Percentiles rank a stretch among this genome's conserved stretches.
Evolutionary conservation across 1,140 invertebrate species (phyloP).

Genomic region (Mizuhopecten yessoensis): DNA sequence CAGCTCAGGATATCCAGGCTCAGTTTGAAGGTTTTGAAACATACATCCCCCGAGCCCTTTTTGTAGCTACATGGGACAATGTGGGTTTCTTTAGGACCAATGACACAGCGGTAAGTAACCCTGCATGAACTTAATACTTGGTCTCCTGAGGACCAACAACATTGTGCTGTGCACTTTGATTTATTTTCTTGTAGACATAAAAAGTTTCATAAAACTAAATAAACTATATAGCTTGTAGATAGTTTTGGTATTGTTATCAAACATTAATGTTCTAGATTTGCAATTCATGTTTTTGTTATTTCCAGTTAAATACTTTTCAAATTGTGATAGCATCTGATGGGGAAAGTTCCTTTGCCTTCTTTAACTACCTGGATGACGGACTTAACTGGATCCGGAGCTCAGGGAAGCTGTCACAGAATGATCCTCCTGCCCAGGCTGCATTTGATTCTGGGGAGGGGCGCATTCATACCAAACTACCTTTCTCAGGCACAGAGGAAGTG

Average conservation of each 20-base stretch:
- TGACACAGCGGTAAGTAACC: conserved; percentile 85
- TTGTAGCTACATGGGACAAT: conserved; percentile 90
- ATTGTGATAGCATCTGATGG: conserved; percentile 92
- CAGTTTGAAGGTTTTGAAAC: conserved; percentile 88
- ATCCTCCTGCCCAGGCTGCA: conserved; percentile 96
- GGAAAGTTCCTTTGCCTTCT: conserved; percentile 91
- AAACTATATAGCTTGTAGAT: no score
- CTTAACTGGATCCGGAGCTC: conserved; percentile 94
- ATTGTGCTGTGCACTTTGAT: background rate
- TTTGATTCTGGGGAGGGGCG: conserved; percentile 92
- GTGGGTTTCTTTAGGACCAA: conserved; percentile 88
- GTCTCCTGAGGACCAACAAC: background rate
- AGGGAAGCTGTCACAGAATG: conserved; percentile 86
- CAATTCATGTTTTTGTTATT: background rate
- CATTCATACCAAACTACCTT: conserved; percentile 87
- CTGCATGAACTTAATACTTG: no score
- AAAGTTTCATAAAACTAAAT: no score
- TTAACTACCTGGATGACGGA: conserved; percentile 93
- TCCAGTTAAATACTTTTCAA: conserved; percentile 91
- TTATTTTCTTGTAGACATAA: no score
- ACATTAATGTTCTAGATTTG: background rate
- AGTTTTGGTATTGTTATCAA: no score
- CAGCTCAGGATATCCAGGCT: conserved; percentile 87
- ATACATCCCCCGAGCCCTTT: conserved; percentile 88
- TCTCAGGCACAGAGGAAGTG: conserved; percentile 94